Base-by-base conservation (phyloP, 2,113 vertebrate species). In the Lepus americanus region DNA sequence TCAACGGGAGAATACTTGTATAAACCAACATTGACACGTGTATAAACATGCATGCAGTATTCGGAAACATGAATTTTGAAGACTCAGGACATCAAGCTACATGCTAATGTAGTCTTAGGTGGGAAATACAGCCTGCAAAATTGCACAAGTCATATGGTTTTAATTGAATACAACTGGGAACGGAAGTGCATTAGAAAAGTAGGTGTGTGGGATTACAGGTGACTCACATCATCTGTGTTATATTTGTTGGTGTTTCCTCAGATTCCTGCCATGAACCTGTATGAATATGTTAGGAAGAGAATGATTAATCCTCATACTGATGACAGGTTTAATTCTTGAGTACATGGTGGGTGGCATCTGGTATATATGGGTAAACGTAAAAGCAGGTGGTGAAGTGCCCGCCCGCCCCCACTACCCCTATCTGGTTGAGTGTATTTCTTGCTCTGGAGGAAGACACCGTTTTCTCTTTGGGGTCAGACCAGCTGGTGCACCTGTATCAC, bases 291-390 rank as follows among this genome's bases (percentile, higher is more conserved):
- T 29, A 36, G 29, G 53, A 84, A 83, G 76, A 53, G 76, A 70
- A 61, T 29, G 53, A 33, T 31, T 44, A 25, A 70, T 33, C 88
- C 63, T 86, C 91, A 61, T 90, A 91, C 22, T 82, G 31, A 81
- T 0, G 13, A 27, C 10, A 79, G 39, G 39, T 29, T 74, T 14
- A 25, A 0, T 55, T 83, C 92, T 29, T 87, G 83, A 94, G 69
- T 53, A 22, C 23, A 23, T 3, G 0, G 67, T 67, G 70, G 9
- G 27, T 72, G 86, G 36, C 6, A 27, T 33, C 23, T n/a, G 53
- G 44, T 1, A 2, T 4, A 20, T 27, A 16, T 16, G 17, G 33
- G 31, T 23, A 79, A 82, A 73, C 23, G 20, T 36, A 33, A 89
- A 88, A 90, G 53, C 33, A 87, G 66, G 31, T 16, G 55, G 31